These are phyloP conservation scores for Leptobrachium ailaonicum DNA, from an alignment of 2,113 vertebrate genomes.

Conservation along the genomic window DNA sequence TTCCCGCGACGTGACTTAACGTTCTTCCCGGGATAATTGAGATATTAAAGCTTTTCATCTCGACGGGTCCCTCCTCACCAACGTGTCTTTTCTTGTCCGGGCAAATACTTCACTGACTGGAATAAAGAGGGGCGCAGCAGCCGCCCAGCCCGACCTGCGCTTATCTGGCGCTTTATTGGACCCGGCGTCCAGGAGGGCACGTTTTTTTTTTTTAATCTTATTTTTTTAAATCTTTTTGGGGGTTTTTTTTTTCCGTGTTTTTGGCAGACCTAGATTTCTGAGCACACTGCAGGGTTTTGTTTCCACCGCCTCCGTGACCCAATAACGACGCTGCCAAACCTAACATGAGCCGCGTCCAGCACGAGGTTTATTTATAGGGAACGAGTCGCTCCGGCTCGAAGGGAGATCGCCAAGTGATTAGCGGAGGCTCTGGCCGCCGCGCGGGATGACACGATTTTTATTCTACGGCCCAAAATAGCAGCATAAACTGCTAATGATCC, in stretches of 20 bases:
- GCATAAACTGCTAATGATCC: no score
- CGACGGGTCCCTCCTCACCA: slow-evolving; percentile 58
- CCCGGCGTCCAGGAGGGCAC: not conserved
- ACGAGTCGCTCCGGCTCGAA: not conserved
- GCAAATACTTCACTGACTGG: slow-evolving; percentile 40
- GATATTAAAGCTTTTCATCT: slow-evolving; percentile 58
- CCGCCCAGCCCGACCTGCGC: no score
- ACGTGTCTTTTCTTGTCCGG: slow-evolving; percentile 63
- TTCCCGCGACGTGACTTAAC: slow-evolving; percentile 62
- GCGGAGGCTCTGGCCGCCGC: not conserved
- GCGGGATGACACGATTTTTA: not conserved
- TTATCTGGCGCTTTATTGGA: no score
- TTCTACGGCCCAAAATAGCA: no score
- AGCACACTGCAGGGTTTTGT: not conserved
- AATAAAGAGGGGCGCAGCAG: not conserved
- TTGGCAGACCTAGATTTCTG: no score
- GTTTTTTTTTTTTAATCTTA: not conserved
- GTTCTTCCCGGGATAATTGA: slow-evolving; percentile 67
- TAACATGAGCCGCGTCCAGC: slow-evolving; percentile 12
- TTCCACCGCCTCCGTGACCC: not conserved
- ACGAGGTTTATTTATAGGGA: not conserved
- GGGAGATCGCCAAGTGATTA: not conserved
- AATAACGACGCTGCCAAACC: not conserved
- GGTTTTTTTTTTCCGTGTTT: no score
- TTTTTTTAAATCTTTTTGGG: no score